Base-by-base conservation (phyloP, 2,113 vertebrate genomes). In the Oryzias celebensis region DNA sequence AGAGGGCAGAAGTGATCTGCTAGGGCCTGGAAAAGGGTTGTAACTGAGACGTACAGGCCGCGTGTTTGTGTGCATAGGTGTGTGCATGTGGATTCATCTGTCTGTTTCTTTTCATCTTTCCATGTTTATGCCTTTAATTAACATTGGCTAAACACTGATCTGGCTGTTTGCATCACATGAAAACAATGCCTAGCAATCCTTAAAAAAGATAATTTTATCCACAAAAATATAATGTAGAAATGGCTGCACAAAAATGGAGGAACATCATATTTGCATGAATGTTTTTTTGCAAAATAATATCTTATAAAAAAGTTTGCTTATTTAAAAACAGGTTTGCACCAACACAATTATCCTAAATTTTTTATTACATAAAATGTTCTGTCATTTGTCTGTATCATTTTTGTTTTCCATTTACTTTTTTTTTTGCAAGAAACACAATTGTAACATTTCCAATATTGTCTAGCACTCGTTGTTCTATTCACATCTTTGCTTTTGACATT, bases 1-100 rank as follows among this genome's bases (percentile, higher is more conserved):
- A 94, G 96, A 93, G 95, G 95, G 96, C 94, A 95, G 93, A 93
- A 93, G 90, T 86, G 88, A 57, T 86, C 93, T 84, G 81, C 81
- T 79, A 22, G 78, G 72, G 17, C 62, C 58, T 41, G 48, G 4
- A 64, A 7, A 28, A 26, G 53, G 43, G 22, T 7, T 10, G 23
- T 55, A 52, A 69, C n/a, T 22, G 52, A 71, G 55, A 58, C 26
- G 36, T 73, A 46, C 17, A 69, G 49, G 46, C 60, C 55, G 58
- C 47, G 24, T 58, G 58, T 65, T 52, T 49, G 49, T 77, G 65
- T 67, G 71, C 42, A 7, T 10, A 24, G 8, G 16, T 20, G 16
- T 71, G 50, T 55, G 24, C 23, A 43, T 58, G 18, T 50, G 54
- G 48, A 41, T 51, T 67, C 5, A 24, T 59, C 26, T 46, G 36